Conservation (phyloP, 2,797 vertebrate species). For the Crenichthys baileyi region DNA sequence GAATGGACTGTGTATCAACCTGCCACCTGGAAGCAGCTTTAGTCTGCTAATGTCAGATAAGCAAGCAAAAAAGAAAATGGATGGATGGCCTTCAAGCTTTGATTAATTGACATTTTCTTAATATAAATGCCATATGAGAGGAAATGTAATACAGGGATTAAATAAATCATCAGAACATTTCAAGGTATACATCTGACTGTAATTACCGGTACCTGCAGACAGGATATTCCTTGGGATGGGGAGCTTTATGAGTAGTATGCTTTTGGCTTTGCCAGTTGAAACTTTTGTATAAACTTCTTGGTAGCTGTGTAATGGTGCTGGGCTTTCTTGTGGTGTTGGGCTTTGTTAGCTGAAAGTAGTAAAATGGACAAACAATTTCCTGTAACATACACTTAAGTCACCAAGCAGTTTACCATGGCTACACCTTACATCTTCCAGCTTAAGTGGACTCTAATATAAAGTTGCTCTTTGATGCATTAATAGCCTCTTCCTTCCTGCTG, state of each 20-base stretch:
- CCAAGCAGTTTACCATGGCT: conserved; percentile 17
- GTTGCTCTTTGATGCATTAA: conserved; percentile 78
- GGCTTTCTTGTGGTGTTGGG: no score
- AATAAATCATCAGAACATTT: no score
- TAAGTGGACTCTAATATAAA: conserved; percentile 77
- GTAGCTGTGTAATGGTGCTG: not conserved
- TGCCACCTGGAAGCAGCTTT: not conserved
- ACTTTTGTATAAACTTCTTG: not conserved
- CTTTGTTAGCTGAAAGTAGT: conserved; percentile 4
- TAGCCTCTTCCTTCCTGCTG: conserved; percentile 66
- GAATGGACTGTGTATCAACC: not conserved
- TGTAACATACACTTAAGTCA: not conserved
- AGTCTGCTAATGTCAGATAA: not conserved
- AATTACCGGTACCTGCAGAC: not conserved
- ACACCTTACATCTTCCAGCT: conserved; percentile 48
- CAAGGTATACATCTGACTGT: not conserved
- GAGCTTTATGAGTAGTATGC: no score
- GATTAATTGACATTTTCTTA: not conserved
- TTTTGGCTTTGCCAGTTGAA: not conserved
- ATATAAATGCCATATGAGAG: no score
- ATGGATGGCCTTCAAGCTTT: not conserved
- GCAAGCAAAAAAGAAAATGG: not conserved
- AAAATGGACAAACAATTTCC: not conserved
- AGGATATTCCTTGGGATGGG: not conserved
- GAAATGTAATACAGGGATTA: no score